A percentile compares a stretch with the other conserved stretches of the same genome.
phyloP scores from a whole-genome alignment of 2,797 vertebrate species.

The Dipus sagitta region DNA sequence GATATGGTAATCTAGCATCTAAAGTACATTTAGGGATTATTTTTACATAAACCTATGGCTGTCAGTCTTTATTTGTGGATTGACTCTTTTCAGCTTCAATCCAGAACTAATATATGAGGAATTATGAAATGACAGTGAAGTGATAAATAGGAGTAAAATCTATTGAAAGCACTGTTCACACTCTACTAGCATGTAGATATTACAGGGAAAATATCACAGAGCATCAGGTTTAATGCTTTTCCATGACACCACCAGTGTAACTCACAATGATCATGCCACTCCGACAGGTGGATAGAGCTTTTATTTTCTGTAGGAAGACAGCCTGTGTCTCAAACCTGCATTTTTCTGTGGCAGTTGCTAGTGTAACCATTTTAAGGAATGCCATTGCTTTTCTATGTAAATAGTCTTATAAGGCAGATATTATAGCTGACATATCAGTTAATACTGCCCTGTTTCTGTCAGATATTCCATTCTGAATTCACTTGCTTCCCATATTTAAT shows the following conservation, averaged over 20 bases:
- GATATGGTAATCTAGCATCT: neutral
- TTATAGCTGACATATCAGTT: constrained; percentile 76
- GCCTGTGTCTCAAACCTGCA: constrained; percentile 72
- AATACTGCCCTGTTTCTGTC: constrained; percentile 65
- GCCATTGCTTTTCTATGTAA: constrained; percentile 65
- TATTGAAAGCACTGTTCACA: constrained; percentile 17
- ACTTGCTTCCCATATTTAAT: constrained; percentile 61
- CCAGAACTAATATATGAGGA: constrained; percentile 42
- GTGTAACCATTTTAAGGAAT: constrained; percentile 82
- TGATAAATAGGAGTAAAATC: constrained; percentile 68
- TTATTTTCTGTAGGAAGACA: constrained; percentile 66
- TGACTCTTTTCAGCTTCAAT: constrained; percentile 30
- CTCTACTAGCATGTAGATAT: neutral
- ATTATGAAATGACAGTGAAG: constrained; percentile 48
- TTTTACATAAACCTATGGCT: neutral
- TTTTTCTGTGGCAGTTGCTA: constrained; percentile 84
- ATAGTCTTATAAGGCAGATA: constrained; percentile 80
- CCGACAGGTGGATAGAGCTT: constrained; percentile 40
- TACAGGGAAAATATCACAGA: neutral
- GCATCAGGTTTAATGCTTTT: neutral
- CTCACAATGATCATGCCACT: constrained; percentile 14
- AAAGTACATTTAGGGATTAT: neutral
- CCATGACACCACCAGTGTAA: constrained; percentile 18
- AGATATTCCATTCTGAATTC: constrained; percentile 64
- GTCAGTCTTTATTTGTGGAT: constrained; percentile 18